Base-by-base conservation (phyloP, 1,140 invertebrate species). In the Diorhabda carinulata region DNA sequence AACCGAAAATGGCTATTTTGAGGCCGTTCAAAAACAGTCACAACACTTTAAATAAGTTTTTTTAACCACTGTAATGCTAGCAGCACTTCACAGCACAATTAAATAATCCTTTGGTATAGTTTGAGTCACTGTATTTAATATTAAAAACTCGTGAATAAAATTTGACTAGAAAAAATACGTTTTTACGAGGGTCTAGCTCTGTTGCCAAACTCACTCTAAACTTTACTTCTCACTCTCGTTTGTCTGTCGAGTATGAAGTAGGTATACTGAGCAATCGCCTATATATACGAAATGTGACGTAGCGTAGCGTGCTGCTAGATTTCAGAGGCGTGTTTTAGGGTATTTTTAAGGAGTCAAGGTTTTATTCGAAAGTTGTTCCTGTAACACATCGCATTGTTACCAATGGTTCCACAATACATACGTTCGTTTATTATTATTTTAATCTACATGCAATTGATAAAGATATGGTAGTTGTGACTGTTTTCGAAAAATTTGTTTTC, bases 1-100 rank as follows among this genome's bases (percentile, higher is more conserved):
- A 77, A 73, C 72, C 74, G 64, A 80, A 80, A 74, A 80, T 80
- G 76, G 79, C 79, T 71, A 80, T 79, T 78, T 78, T 80, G 77
- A 77, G 61, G 75, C 75, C 71, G 68, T 73, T 75, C 52, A 60
- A 42, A 43, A 25, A 61, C 59, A 61, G 59, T 61, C 59, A 61
- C 59, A 61, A 60, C 59, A 61, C 59, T 41, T 43, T 61, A 3
- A 25, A 25, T 7, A 43, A 40, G 43, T 62, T 43, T 43, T 10
- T 68, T 44, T 42, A 59, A 61, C 6, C 65, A 67, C 65, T 64
- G 58, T 67, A 52, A 67, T 66, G 63, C 66, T n/a, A 71, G 65
- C 70, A 71, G 61, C 61, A 62, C 61, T 62, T 42, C 70, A 64
- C 52, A 57, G 57, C 7, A 61, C 61, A n/a, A 57, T 56, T 71